Conservation (phyloP, 1,140 invertebrate genomes). For the Holotrichia oblita region DNA sequence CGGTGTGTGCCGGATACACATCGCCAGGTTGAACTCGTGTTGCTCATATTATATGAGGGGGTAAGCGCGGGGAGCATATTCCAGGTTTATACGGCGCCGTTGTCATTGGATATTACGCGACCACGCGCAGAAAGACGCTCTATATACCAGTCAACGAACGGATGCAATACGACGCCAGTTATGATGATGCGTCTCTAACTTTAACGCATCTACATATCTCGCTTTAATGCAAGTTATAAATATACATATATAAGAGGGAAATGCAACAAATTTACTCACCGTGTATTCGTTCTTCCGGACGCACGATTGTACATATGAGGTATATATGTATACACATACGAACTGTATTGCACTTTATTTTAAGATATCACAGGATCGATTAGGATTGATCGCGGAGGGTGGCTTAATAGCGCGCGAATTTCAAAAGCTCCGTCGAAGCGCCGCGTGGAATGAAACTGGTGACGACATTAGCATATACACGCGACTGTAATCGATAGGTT, state of each 20-base stretch:
- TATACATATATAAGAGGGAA: background rate
- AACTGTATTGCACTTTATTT: background rate
- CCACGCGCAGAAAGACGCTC: slow-evolving; percentile 20
- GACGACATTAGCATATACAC: slow-evolving; percentile 16
- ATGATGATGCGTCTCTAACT: background rate
- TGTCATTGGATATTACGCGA: slow-evolving; percentile 23
- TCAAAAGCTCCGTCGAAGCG: background rate
- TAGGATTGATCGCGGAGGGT: background rate
- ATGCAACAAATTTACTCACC: too few species aligned
- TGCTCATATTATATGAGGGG: slow-evolving; percentile 6
- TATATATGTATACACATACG: background rate
- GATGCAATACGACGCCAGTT: background rate
- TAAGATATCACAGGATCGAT: background rate
- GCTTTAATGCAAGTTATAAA: background rate
- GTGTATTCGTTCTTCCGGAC: too few species aligned
- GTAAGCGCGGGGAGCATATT: background rate
- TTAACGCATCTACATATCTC: background rate
- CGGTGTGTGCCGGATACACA: slow-evolving; percentile 53
- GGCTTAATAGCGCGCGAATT: background rate
- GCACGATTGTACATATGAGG: background rate
- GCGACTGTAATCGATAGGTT: background rate
- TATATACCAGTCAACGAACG: background rate
- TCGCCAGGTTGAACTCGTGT: background rate
- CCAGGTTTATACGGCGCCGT: slow-evolving; percentile 12
- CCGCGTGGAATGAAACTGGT: background rate